phyloP scores from a whole-genome alignment of 2,113 vertebrate species.

The Megaceryle torquata region DNA sequence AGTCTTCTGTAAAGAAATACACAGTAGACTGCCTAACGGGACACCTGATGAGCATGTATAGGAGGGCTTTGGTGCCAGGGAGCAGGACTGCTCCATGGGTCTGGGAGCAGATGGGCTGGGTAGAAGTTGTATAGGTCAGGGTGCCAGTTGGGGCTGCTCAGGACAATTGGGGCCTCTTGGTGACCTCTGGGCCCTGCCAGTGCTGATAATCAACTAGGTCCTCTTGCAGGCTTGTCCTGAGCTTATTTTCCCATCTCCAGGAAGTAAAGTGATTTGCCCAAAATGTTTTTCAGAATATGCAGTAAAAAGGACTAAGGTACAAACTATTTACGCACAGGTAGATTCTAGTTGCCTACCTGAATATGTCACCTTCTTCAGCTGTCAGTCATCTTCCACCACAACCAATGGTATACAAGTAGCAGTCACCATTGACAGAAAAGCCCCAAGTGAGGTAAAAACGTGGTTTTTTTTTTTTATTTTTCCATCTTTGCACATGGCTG shows the following conservation, averaged over 20 bases:
- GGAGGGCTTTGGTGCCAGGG: background rate
- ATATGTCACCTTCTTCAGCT: background rate
- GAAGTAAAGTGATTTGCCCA: background rate
- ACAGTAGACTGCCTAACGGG: background rate
- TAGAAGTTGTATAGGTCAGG: fast-evolving
- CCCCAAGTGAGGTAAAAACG: background rate
- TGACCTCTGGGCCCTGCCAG: background rate
- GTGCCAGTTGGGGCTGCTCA: background rate
- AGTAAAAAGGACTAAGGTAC: background rate
- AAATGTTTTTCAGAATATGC: background rate
- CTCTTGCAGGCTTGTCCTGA: background rate
- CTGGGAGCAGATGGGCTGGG: background rate
- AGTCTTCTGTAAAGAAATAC: background rate
- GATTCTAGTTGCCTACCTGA: background rate
- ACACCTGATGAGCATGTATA: fast-evolving
- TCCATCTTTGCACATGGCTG: background rate
- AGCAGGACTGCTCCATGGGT: background rate
- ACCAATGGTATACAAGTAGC: background rate
- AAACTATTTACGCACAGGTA: background rate
- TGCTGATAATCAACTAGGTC: background rate
- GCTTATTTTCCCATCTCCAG: background rate
- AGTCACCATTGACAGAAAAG: background rate
- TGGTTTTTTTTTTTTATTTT: background rate
- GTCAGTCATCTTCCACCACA: background rate
- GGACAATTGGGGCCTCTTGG: background rate